Percentiles rank a stretch among this genome's conserved stretches.
Evolutionary conservation across 1,140 invertebrate species (phyloP).

Genomic region (Parapsyche elsis): DNA sequence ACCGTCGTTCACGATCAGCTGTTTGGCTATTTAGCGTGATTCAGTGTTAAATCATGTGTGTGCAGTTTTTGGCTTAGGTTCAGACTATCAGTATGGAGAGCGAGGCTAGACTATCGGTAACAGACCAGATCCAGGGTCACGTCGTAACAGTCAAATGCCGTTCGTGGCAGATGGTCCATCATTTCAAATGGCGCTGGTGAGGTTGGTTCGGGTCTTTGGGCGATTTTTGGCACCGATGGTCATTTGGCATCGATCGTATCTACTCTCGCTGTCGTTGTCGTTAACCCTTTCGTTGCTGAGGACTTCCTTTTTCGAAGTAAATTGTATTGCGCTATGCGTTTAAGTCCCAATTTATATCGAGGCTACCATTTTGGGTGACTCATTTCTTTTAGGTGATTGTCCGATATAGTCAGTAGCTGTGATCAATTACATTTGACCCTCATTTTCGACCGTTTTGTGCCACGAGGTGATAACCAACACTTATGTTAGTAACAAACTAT

Average conservation of each 20-base stretch:
- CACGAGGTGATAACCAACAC: no score
- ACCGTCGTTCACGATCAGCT: background rate
- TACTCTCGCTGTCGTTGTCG: background rate
- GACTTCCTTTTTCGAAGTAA: no score
- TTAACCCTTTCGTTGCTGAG: background rate
- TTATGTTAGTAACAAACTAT: no score
- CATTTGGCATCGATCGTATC: no score
- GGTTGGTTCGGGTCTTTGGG: background rate
- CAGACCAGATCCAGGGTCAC: slow-evolving; percentile 30
- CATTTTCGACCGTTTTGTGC: no score
- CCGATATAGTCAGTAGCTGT: no score
- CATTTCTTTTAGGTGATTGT: no score
- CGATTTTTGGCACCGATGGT: background rate
- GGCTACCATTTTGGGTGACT: background rate
- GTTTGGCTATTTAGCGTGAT: background rate
- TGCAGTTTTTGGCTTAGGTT: slow-evolving; percentile 5
- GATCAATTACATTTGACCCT: no score
- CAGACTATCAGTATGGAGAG: slow-evolving; percentile 20
- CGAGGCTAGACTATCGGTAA: slow-evolving; percentile 16
- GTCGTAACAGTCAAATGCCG: background rate
- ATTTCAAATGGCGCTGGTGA: background rate
- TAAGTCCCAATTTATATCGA: background rate
- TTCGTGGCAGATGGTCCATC: background rate
- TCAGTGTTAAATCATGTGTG: background rate
- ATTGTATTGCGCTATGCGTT: no score